These are phyloP conservation scores for Cnemophilus loriae DNA, from an alignment of 2,113 vertebrate genomes.

Conservation along the genomic window DNA sequence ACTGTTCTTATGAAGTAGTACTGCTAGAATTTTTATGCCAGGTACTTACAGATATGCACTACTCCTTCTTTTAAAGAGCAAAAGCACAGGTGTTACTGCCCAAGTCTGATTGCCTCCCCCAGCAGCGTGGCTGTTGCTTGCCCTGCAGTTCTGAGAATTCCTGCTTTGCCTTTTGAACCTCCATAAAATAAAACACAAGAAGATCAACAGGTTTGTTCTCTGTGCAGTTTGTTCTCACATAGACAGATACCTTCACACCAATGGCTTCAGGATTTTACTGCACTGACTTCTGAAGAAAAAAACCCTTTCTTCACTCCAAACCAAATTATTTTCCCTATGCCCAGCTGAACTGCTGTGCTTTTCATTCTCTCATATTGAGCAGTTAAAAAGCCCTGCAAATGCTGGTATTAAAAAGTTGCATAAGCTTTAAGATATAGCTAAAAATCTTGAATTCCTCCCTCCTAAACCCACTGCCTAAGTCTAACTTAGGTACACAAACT, in stretches of 20 bases:
- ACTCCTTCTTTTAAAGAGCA: background rate
- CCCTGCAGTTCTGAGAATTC: constrained; percentile 7
- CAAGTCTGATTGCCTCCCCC: background rate
- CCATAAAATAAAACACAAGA: constrained; percentile 61
- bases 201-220: background rate
- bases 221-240: background rate
- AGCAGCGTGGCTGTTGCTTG: background rate
- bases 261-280: background rate
- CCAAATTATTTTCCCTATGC: background rate
- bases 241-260: background rate
- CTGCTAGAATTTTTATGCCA: constrained; percentile 52
- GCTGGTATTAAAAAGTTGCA: background rate
- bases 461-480: background rate
- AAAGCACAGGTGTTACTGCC: constrained; percentile 31
- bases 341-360: background rate
- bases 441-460: background rate
- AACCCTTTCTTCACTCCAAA: background rate
- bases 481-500: background rate
- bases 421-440: background rate
- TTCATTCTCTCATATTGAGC: background rate
- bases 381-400: background rate
- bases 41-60: constrained; percentile 71
- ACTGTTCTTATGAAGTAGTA: constrained; percentile 62
- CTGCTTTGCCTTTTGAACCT: constrained; percentile 9
- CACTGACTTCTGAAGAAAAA: background rate